Evolutionary conservation across 2,888 invertebrate species (phyloP).

Genomic region (Strigamia maritima): DNA sequence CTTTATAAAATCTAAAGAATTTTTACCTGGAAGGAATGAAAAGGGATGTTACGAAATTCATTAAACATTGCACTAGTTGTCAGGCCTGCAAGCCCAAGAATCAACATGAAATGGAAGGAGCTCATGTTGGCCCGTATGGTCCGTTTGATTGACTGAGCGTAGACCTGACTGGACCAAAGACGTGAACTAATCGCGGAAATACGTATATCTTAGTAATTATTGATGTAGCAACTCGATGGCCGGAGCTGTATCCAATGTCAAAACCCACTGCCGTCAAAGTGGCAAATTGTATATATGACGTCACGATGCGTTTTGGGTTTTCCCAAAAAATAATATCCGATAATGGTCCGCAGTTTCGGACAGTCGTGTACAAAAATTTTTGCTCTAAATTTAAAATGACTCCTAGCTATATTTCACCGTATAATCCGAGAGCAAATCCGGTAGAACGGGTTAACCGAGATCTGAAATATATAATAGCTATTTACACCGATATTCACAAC

Average conservation of each 20-base stretch:
- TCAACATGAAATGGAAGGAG: neutral
- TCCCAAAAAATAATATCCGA: neutral
- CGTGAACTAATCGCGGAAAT: neutral
- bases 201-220: neutral
- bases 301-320: neutral
- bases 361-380: neutral
- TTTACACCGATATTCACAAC: neutral
- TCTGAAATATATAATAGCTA: too few species aligned
- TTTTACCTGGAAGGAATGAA: neutral
- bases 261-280: neutral
- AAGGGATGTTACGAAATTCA: neutral
- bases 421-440: neutral
- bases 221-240: neutral
- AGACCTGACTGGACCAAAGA: neutral
- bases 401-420: too few species aligned
- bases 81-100: neutral
- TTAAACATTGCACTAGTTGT: neutral
- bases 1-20: neutral
- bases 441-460: too few species aligned
- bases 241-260: neutral
- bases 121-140: neutral
- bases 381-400: too few species aligned
- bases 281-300: neutral
- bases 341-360: neutral
- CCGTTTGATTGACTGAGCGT: neutral